Evolutionary conservation across 2,113 vertebrate genomes (phyloP).

Genomic region (Hiodon tergisus): DNA sequence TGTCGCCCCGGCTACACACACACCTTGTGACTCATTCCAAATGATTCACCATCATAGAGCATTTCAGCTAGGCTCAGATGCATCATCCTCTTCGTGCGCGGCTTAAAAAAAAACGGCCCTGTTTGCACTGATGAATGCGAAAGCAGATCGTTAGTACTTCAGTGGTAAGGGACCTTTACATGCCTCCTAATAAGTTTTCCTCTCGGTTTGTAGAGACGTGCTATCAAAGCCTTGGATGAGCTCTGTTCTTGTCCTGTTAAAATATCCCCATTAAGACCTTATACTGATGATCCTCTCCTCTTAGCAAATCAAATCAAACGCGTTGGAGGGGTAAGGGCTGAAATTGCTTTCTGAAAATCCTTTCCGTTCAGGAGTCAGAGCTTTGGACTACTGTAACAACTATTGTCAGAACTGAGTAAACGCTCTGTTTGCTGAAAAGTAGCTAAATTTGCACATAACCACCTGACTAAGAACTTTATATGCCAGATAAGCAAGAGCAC

Average conservation of each 20-base stretch:
- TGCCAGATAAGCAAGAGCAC: background rate
- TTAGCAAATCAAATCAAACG: background rate
- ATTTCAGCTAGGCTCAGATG: background rate
- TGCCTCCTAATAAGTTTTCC: background rate
- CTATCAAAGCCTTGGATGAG: background rate
- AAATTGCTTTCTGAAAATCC: no score
- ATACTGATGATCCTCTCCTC: background rate
- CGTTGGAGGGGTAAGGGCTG: background rate
- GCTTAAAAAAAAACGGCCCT: background rate
- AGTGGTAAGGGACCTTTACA: background rate
- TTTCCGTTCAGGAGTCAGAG: no score
- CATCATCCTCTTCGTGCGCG: background rate
- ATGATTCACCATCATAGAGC: conserved; percentile 7
- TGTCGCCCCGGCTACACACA: background rate
- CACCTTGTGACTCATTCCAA: background rate
- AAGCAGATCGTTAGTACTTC: background rate
- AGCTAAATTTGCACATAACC: background rate
- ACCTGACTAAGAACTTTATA: background rate
- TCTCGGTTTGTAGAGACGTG: background rate
- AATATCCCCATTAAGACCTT: conserved; percentile 3
- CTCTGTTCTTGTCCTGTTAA: background rate
- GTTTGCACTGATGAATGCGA: background rate
- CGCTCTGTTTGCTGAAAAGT: background rate
- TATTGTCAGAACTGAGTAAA: background rate
- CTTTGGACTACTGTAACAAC: background rate